Evolutionary conservation across 2,113 vertebrate species (phyloP).

Genomic region (Hassar affinis): DNA sequence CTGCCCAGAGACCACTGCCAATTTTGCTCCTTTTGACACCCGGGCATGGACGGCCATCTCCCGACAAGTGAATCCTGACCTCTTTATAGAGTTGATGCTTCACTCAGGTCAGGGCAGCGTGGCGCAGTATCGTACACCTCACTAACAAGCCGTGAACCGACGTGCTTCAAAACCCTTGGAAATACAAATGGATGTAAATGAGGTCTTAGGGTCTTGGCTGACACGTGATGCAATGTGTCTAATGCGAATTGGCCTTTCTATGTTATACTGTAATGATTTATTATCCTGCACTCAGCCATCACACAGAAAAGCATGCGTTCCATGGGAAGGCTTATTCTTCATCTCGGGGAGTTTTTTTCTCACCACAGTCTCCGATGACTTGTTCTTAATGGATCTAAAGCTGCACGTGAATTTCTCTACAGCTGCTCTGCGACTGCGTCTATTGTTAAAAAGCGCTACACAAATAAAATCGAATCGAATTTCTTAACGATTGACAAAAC

Average conservation of each 20-base stretch:
- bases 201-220: background rate
- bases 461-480: background rate
- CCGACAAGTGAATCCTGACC: background rate
- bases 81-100: background rate
- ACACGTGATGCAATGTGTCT: background rate
- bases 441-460: background rate
- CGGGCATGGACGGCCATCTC: too few species aligned
- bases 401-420: background rate
- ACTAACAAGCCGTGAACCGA: background rate
- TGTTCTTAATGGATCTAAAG: background rate
- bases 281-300: background rate
- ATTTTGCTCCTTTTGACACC: background rate
- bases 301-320: background rate
- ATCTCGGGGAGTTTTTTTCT: background rate
- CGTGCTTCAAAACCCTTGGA: background rate
- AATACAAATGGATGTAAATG: background rate
- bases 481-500: conserved; percentile 45
- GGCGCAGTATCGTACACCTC: background rate
- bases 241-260: background rate
- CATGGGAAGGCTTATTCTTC: background rate
- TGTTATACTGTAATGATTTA: background rate
- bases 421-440: background rate
- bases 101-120: background rate
- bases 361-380: too few species aligned
- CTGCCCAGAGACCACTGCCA: background rate